Percentiles rank a stretch among this genome's conserved stretches.
phyloP scores from a whole-genome alignment of 2,113 vertebrate genomes.

The Gavia stellata region DNA sequence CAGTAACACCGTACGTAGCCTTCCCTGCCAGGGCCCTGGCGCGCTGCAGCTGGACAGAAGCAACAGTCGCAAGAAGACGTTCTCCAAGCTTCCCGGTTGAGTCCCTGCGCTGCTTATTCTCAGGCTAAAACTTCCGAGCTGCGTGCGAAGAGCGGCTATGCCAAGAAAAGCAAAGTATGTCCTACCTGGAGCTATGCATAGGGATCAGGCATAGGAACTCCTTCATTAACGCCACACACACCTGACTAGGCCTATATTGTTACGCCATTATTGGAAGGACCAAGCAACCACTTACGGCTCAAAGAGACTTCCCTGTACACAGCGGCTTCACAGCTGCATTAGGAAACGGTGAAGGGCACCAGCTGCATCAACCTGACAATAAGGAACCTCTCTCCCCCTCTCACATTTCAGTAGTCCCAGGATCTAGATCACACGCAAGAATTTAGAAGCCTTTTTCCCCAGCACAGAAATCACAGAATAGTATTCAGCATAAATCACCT shows the following conservation, averaged over 20 bases:
- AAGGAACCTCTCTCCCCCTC: not conserved
- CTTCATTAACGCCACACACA: not conserved
- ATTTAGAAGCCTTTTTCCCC: not conserved
- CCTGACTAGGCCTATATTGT: not conserved
- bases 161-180: not conserved
- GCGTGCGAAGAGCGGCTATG: rapidly evolving
- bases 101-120: not conserved
- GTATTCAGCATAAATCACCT: not conserved
- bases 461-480: not conserved
- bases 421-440: not conserved
- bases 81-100: rapidly evolving
- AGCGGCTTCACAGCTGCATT: not conserved
- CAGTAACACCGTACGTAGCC: rapidly evolving
- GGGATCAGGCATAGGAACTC: rapidly evolving
- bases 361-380: not conserved
- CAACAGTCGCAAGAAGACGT: rapidly evolving
- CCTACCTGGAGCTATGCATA: rapidly evolving
- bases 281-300: not conserved
- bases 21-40: not conserved
- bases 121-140: not conserved
- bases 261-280: not conserved
- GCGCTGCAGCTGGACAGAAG: not conserved
- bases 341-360: not conserved
- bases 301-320: not conserved
- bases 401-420: not conserved